Evolutionary conservation across 2,113 vertebrate genomes (phyloP).

Genomic region (Urocitellus parryii): DNA sequence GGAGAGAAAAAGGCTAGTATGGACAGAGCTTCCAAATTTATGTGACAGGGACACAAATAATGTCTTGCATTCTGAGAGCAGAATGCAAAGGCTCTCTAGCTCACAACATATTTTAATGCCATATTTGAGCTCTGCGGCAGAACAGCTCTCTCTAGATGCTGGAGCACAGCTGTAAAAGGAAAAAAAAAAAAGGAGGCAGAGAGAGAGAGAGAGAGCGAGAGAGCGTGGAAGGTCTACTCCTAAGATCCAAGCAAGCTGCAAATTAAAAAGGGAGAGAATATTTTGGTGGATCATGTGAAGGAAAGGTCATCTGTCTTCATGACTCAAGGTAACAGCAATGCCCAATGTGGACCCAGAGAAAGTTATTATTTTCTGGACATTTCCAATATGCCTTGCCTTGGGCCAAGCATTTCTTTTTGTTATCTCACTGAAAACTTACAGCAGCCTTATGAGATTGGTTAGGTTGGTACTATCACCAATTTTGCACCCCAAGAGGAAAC

Average conservation of each 20-base stretch:
- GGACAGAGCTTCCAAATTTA: constrained; percentile 59
- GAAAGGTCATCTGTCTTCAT: constrained; percentile 79
- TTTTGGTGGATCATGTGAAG: constrained; percentile 67
- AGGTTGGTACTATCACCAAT: background rate
- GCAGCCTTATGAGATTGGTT: background rate
- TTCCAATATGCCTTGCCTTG: background rate
- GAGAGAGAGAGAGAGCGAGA: constrained; percentile 49
- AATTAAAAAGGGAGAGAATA: constrained; percentile 82
- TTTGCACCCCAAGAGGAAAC: constrained; percentile 1
- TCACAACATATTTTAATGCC: constrained; percentile 82
- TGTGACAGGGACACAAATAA: constrained; percentile 61
- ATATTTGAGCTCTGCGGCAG: constrained; percentile 74
- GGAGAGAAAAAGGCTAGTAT: constrained; percentile 38
- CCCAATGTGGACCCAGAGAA: background rate
- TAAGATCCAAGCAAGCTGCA: constrained; percentile 79
- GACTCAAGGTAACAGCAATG: background rate
- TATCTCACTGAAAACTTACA: background rate
- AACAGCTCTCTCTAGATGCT: constrained; percentile 72
- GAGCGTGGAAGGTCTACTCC: constrained; percentile 46
- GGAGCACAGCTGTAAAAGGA: constrained; percentile 70
- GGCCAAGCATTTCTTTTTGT: background rate
- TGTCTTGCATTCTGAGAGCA: constrained; percentile 52
- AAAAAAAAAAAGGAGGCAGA: no score
- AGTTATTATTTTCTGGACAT: background rate
- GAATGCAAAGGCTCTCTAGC: constrained; percentile 78